Base-by-base conservation (phyloP, 2,797 vertebrate species). In the Rhabdomys pumilio region DNA sequence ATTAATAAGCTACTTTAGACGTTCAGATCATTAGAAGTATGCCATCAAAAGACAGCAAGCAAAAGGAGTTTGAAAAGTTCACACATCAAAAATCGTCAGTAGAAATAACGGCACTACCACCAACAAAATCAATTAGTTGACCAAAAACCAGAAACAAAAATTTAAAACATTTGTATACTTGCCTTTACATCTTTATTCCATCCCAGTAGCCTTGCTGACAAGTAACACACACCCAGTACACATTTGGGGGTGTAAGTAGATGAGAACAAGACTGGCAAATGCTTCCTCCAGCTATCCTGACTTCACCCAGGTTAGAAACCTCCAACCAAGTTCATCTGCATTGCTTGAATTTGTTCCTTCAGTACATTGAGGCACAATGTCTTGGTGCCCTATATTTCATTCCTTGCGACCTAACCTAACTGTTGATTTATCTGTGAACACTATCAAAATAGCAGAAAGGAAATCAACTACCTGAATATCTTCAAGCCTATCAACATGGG, bases 1-100 rank as follows among this genome's bases (percentile, higher is more conserved):
- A 92, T 90, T 92, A 92, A 95, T 38, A 34, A 84, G 53, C 53
- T 67, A 47, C 57, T 41, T 41, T 96, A 38, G 31, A 91, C 14
- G 17, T 81, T 84, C 3, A 22, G n/a, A 72, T 19, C 41, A 41
- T 65, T 85, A 88, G 57, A 96, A 84, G 24, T 55, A 69, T 77
- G 15, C 55, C 63, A 95, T 57, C 73, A 90, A 76, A 95, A 91
- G 34, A 7, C 19, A 93, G 12, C 5, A 55, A 93, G 20, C 85
- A 38, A 92, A 91, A 59, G 14, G 44, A 72, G 15, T 63, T 90
- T 82, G 38, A 63, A 80, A 96, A 93, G 15, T 82, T 86, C 82
- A n/a, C 65, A 75, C 73, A 57, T 95, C 86, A 96, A 96, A 31
- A 87, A 93, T 29, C 84, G 57, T 86, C 83, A 96, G 67, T 72